Evolutionary conservation across 2,113 vertebrate genomes (phyloP), one percentile per base, ranked within the genome.

Genomic region (Nyctibius bracteatus): DNA sequence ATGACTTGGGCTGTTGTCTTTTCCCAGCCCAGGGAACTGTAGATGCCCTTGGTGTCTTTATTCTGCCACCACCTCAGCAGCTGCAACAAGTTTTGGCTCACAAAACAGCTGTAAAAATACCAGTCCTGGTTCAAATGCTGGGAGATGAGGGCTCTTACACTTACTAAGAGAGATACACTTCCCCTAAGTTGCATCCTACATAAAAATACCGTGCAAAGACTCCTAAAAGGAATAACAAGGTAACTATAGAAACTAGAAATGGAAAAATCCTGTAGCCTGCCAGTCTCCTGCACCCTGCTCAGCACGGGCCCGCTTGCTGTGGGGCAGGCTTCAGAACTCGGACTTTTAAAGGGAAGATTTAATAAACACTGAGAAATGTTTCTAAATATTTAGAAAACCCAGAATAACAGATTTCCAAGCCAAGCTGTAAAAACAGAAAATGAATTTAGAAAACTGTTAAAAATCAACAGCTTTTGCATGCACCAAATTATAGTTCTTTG

Each of bases 361-460:
- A 86, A 90, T 88, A 97, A 96, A 97, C 94, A 91, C 55, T 12
- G 67, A 94, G 90, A 91, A 96, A 94, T 12, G 35, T 92, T 93
- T 88, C 86, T 62, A 95, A 97, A 96, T 95, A 93, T 97, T 95
- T 94, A 96, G 92, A 95, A 93, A 95, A 41, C 88, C 31, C 88
- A 43, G 94, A 94, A 81, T 65, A 95, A 94, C 83, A 65, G 44
- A 89, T 75, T 89, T 84, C 65, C 73, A 61, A 87, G 86, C 88
- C 92, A 92, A 86, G 86, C 83, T 89, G 77, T 23, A 43, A 83
- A 91, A 95, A 95, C 62, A 95, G 68, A 87, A 77, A 91, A 91
- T 17, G 63, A 81, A 90, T 85, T 86, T 12, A 90, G 88, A 75
- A 89, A 93, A 88, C 82, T 72, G 82, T 74, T 93, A 95, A 91